phyloP scores from a whole-genome alignment of 2,113 vertebrate species.

The Brachirus orientalis region DNA sequence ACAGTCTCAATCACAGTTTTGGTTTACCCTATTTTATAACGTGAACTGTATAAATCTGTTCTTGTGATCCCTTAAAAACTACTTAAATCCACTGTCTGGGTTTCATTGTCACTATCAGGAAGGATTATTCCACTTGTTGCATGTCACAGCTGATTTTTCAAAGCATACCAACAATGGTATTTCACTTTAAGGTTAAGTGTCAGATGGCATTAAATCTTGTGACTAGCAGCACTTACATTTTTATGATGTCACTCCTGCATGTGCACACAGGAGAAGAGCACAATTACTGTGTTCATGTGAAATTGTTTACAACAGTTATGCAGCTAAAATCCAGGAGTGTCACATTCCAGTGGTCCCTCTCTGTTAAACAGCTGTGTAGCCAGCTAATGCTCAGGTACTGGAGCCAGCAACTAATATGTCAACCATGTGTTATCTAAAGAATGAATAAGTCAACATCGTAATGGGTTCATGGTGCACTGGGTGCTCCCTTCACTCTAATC shows the following conservation, averaged over 20 bases:
- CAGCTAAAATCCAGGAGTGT: constrained; percentile 55
- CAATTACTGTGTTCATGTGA: constrained; percentile 37
- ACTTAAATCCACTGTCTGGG: no score
- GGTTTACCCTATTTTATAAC: no score
- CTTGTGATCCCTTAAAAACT: no score
- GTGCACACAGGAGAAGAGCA: constrained; percentile 13
- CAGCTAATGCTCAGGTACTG: constrained; percentile 75
- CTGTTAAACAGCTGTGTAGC: constrained; percentile 72
- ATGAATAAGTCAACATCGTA: constrained; percentile 69
- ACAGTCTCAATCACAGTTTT: no score
- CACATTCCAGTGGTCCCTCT: constrained; percentile 60
- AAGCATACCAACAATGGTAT: constrained; percentile 1
- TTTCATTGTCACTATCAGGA: not conserved
- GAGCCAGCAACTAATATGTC: constrained; percentile 63
- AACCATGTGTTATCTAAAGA: constrained; percentile 72
- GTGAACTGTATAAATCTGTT: no score
- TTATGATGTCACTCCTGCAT: constrained; percentile 22
- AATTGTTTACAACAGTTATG: constrained; percentile 24
- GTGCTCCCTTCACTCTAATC: constrained; percentile 59
- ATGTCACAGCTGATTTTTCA: constrained; percentile 7
- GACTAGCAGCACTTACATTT: not conserved
- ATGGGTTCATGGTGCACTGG: constrained; percentile 70
- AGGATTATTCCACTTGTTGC: constrained; percentile 6
- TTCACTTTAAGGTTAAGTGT: not conserved
- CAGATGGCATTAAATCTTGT: no score